phyloP scores from a whole-genome alignment of 2,113 vertebrate genomes.

The Trichechus manatus region DNA sequence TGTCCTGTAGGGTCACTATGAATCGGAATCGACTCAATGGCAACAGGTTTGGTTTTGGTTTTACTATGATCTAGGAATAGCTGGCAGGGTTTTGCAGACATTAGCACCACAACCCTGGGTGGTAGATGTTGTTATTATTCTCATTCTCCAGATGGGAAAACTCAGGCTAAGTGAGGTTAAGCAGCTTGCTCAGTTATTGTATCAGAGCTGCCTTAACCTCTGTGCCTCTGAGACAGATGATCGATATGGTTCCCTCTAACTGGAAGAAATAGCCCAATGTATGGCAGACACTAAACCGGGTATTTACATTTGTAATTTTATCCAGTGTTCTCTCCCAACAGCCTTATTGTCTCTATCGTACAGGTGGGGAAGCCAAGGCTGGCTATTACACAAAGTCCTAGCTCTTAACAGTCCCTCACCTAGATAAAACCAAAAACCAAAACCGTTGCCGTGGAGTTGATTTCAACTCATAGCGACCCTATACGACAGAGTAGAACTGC shows the following conservation, averaged over 20 bases:
- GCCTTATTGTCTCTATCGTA: neutral
- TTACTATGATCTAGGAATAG: neutral
- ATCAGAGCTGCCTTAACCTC: neutral
- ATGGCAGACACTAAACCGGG: neutral
- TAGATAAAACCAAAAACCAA: neutral
- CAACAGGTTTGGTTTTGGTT: too few relatives aligned
- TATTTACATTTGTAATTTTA: neutral
- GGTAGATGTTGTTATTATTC: neutral
- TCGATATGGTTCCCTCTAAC: too few relatives aligned
- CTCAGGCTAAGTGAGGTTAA: too few relatives aligned
- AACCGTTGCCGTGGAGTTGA: too few relatives aligned
- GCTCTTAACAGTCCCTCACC: neutral
- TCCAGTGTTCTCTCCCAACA: neutral
- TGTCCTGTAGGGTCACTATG: too few relatives aligned
- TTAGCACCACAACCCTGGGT: neutral
- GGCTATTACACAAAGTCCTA: neutral
- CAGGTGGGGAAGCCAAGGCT: neutral
- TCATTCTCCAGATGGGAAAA: neutral
- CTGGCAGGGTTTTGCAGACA: neutral
- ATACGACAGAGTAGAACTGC: too few relatives aligned
- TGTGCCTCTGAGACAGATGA: neutral
- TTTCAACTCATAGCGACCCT: too few relatives aligned
- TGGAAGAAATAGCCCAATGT: neutral
- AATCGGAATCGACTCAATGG: too few relatives aligned
- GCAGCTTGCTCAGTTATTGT: neutral